These are phyloP conservation scores for Clarias pachynema DNA, from an alignment of 2,797 vertebrate genomes.

Conservation along the genomic window DNA sequence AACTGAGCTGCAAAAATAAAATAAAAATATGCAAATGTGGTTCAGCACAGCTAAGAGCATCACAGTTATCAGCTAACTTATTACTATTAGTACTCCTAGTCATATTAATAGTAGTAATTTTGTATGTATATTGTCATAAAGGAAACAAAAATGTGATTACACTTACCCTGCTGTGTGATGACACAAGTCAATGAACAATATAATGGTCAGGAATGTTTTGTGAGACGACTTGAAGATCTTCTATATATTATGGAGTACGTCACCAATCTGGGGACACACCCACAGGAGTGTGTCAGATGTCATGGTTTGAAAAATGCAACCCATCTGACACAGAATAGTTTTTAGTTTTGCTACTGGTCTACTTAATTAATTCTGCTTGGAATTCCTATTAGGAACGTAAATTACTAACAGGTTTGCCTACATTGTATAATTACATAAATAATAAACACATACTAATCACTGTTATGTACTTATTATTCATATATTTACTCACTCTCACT, in stretches of 20 bases:
- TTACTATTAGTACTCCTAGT: neutral
- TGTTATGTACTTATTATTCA: too few relatives aligned
- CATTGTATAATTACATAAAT: neutral
- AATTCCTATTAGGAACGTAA: neutral
- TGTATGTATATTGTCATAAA: neutral
- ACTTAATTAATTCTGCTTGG: neutral
- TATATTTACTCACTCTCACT: too few relatives aligned
- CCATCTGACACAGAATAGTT: neutral
- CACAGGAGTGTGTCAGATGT: slow-evolving; percentile 26
- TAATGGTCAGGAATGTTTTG: neutral
- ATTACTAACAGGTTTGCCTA: neutral
- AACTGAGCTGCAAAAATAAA: neutral
- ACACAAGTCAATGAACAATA: neutral
- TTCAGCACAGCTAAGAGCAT: neutral
- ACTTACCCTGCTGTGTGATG: neutral
- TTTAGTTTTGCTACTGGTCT: neutral
- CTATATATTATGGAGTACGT: slow-evolving; percentile 5
- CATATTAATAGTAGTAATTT: neutral
- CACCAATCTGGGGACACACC: neutral
- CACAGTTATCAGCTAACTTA: neutral
- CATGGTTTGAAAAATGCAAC: neutral
- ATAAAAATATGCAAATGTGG: neutral
- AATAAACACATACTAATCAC: neutral
- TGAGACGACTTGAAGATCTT: neutral
- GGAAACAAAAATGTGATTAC: too few relatives aligned